Conservation (phyloP, 2,888 invertebrate species). For the Agrotis clavis region DNA sequence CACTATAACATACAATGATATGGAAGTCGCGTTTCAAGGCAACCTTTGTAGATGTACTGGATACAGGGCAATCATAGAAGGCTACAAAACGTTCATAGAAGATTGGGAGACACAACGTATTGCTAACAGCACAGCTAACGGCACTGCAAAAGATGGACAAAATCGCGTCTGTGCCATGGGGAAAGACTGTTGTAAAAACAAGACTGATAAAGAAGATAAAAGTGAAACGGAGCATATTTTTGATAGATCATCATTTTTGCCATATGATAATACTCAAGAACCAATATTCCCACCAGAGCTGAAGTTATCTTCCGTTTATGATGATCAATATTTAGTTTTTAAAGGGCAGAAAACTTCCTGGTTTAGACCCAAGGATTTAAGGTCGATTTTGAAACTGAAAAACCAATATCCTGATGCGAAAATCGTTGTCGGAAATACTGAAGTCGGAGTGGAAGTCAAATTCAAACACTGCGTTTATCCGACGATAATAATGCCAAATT, state of each 20-base stretch:
- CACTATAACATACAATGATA: constrained; percentile 89
- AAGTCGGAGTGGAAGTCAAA: constrained; percentile 96
- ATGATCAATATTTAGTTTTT: constrained; percentile 89
- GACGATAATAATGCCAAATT: constrained; percentile 95
- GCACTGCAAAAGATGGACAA: constrained; percentile 55
- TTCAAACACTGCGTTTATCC: constrained; percentile 95
- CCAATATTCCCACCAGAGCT: constrained; percentile 96
- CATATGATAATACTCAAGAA: constrained; percentile 94
- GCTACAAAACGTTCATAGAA: constrained; percentile 94
- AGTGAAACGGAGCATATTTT: constrained; percentile 91
- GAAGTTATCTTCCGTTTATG: constrained; percentile 91
- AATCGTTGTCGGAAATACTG: constrained; percentile 96
- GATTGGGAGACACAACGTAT: constrained; percentile 92
- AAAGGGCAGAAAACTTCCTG: constrained; percentile 92
- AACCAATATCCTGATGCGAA: constrained; percentile 93
- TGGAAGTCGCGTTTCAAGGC: constrained; percentile 95
- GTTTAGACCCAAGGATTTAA: constrained; percentile 93
- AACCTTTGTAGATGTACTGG: constrained; percentile 96
- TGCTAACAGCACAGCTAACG: constrained; percentile 67
- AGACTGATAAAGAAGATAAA: constrained; percentile 78
- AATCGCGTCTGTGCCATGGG: constrained; percentile 91
- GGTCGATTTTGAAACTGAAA: constrained; percentile 92
- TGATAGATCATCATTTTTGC: constrained; percentile 92
- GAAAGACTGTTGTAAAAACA: constrained; percentile 92
- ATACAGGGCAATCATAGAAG: constrained; percentile 96